Evolutionary conservation across 2,797 vertebrate genomes (phyloP), one percentile per base, ranked within the genome.

Genomic region (Sorex maritimensis): DNA sequence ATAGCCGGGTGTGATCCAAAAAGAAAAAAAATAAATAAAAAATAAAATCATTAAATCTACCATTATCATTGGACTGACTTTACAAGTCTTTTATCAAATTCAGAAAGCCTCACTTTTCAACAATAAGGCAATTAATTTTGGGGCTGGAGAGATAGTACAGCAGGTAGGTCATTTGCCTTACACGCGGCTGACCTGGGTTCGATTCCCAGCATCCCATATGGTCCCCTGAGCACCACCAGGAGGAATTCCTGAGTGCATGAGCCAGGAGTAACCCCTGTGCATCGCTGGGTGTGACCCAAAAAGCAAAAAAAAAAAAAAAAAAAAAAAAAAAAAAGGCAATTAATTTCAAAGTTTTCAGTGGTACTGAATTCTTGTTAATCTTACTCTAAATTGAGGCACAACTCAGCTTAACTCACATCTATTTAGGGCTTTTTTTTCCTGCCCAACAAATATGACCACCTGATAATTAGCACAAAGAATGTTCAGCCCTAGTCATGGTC

Each of bases 281-380:
- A 34, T 34, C 34, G 34, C 34, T 34, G 34, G 34, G 34, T 34
- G 34, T 34, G 34, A 34, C 34, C 34, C 34, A 34, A 34, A 34
- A 34, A 34, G 34, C 34, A 34, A 34, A 34, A 34, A 34, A 34
- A 34, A 34, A 34, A 34, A 34, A 34, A 34, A 92, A 58, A 34
- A 34, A 34, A 34, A 34, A 34, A 34, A 34, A 34, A 34, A 34
- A 34, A 34, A 92, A 58, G 55, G 63, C 26, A 67, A 88, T 65
- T 92, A 77, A 92, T 82, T 81, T 46, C 77, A 81, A 86, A 81
- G 15, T 80, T 93, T 89, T 95, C 67, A 80, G 28, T 2, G 14
- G 26, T 24, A 80, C 67, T 55, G 82, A 87, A 72, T 87, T 77
- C 75, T 91, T 68, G 1, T 68, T 81, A 65, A 34, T 67, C 38